Evolutionary conservation across 1,140 invertebrate species (phyloP), one percentile per base, ranked within the genome.

Genomic region (Trypoxylus dichotomus): DNA sequence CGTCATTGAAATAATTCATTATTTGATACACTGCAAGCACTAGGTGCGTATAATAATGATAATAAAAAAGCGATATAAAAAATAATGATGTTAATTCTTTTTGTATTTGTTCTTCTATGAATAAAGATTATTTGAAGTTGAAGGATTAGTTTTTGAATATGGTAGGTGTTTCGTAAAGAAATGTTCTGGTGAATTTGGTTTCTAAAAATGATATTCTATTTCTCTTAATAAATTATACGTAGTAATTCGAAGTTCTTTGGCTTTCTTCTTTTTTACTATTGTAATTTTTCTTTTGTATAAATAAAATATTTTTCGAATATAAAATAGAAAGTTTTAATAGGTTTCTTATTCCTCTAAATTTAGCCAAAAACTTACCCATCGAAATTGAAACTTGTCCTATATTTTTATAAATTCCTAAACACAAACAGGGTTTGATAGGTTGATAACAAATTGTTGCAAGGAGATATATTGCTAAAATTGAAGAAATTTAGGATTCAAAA

Each of bases 51-150:
- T 47, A 13, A 75, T 13, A 75, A 54, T 19, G 11, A 63, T 63
- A 63, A 63, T 19, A 24, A 63, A 24, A 63, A 63, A 25, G 24
- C 21, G 8, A 63, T 7, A 63, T 5, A 63, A 63, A 63, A 63
- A 25, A 63, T 25, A 25, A 19, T 13, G 19, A 63, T 75, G 74
- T 75, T 75, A 75, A 42, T 75, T 75, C 74, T 47, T 75, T 75
- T 75, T 75, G 74, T 75, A 75, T 75, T 75, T 43, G 74, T 75
- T 75, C 74, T 47, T 47, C 25, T 42, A 75, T 75, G 74, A 75
- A 75, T 75, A 75, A 75, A 75, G 74, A 75, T 75, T 75, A 75
- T 75, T 75, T 75, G 24, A 47, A 75, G 74, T 75, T 75, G 71
- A 73, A 37, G 60, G 60, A 27, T 63, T 63, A 24, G 60, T 24